Evolutionary conservation across 2,797 vertebrate genomes (phyloP).

Genomic region (Xiphophorus birchmanni): DNA sequence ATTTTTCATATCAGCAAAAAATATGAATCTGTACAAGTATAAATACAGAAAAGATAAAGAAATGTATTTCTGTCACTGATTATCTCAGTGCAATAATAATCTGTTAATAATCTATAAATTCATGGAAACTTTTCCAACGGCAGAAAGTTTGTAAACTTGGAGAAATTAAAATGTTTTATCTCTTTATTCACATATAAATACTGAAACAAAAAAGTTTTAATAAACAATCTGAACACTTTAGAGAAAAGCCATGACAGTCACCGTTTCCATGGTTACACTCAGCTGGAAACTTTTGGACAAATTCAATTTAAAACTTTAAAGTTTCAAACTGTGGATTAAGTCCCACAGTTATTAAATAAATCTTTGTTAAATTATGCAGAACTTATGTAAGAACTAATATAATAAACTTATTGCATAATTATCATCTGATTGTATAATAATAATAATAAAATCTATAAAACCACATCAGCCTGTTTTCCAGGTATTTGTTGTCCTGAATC

Average conservation of each 20-base stretch:
- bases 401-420: not conserved
- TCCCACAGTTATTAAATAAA: not conserved
- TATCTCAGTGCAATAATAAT: not conserved
- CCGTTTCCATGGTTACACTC: not conserved
- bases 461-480: not conserved
- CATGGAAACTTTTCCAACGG: not conserved
- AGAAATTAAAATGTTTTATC: not conserved
- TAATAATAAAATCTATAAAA: not conserved
- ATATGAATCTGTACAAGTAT: not conserved
- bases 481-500: not conserved
- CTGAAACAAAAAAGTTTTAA: not conserved
- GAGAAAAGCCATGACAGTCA: not conserved
- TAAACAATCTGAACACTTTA: not conserved
- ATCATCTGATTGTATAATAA: not conserved
- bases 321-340: not conserved
- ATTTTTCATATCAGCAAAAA: not conserved
- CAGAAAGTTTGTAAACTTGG: not conserved
- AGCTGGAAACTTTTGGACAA: not conserved
- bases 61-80: not conserved
- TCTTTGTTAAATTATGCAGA: not conserved
- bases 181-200: conserved; percentile 1
- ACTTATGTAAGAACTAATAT: not conserved
- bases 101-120: not conserved
- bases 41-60: conserved; percentile 2
- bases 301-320: not conserved